These are phyloP conservation scores for Camptogramma bilineatum DNA, from an alignment of 2,888 invertebrate genomes.

Conservation along the genomic window DNA sequence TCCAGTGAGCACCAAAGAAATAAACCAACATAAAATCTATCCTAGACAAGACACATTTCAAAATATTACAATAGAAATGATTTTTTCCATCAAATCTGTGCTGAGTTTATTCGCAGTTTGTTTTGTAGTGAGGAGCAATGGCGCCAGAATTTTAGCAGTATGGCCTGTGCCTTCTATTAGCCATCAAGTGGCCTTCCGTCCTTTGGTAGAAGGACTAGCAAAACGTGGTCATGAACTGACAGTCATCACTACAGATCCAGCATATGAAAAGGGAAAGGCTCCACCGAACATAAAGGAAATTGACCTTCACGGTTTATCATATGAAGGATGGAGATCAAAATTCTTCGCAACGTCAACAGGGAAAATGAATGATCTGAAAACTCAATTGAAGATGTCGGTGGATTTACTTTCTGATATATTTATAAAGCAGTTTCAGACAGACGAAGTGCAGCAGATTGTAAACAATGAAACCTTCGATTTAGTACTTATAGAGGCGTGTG, in stretches of 20 bases:
- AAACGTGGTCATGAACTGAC: conserved; percentile 68
- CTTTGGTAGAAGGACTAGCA: conserved; percentile 61
- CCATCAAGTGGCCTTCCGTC: conserved; percentile 59
- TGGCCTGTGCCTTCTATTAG: conserved; percentile 63
- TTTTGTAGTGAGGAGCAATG: neutral
- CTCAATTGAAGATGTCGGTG: neutral
- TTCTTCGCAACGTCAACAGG: conserved; percentile 10
- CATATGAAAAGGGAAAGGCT: conserved; percentile 44
- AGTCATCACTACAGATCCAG: conserved; percentile 64
- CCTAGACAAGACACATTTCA: no score
- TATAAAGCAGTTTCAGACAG: conserved; percentile 20
- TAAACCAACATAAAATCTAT: no score
- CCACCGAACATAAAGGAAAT: conserved; percentile 65
- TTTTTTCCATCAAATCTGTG: conserved; percentile 5
- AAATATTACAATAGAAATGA: neutral
- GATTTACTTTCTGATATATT: conserved; percentile 16
- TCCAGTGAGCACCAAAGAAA: no score
- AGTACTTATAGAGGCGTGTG: conserved; percentile 50
- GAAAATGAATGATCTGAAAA: conserved; percentile 4
- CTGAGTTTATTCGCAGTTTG: conserved; percentile 6
- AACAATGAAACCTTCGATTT: conserved; percentile 53
- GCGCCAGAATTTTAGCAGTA: conserved; percentile 60
- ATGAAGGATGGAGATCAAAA: conserved; percentile 28
- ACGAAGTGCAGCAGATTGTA: conserved; percentile 48
- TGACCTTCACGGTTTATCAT: conserved; percentile 57